Percentiles rank a stretch among this genome's conserved stretches.
Evolutionary conservation across 1,140 invertebrate species (phyloP).

Genomic region (Cecropterus lyciades): DNA sequence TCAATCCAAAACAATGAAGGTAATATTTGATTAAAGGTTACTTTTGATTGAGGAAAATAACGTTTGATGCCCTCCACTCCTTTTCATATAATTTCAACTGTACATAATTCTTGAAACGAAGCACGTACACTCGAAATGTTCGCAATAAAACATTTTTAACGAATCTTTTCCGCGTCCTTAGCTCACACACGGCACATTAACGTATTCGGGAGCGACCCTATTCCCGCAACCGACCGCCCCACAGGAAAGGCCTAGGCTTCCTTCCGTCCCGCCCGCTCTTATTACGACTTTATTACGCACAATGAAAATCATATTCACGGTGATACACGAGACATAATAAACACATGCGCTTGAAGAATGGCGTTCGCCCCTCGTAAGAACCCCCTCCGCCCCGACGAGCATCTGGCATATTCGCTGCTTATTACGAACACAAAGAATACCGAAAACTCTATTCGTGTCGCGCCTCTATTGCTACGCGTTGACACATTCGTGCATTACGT

Average conservation of each 20-base stretch:
- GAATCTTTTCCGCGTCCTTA: constrained; percentile 36
- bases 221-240: constrained; percentile 37
- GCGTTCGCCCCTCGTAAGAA: constrained; percentile 40
- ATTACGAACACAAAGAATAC: constrained; percentile 61
- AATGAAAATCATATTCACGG: constrained; percentile 67
- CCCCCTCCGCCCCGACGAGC: constrained; percentile 36
- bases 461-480: constrained; percentile 45
- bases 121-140: constrained; percentile 26
- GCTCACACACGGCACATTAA: constrained; percentile 37
- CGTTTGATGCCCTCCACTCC: too few relatives aligned
- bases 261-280: constrained; percentile 62
- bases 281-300: constrained; percentile 66
- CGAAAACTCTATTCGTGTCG: constrained; percentile 47
- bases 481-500: constrained; percentile 65
- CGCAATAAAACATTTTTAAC: constrained; percentile 33
- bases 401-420: constrained; percentile 54
- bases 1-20: too few relatives aligned
- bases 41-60: too few relatives aligned
- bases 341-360: constrained; percentile 58
- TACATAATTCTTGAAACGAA: constrained; percentile 26
- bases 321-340: constrained; percentile 62
- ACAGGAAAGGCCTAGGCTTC: constrained; percentile 62
- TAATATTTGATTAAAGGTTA: too few relatives aligned
- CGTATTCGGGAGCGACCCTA: constrained; percentile 33
- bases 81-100: neutral